Evolutionary conservation across 2,797 vertebrate genomes (phyloP).

Genomic region (Sandelia bainsii): DNA sequence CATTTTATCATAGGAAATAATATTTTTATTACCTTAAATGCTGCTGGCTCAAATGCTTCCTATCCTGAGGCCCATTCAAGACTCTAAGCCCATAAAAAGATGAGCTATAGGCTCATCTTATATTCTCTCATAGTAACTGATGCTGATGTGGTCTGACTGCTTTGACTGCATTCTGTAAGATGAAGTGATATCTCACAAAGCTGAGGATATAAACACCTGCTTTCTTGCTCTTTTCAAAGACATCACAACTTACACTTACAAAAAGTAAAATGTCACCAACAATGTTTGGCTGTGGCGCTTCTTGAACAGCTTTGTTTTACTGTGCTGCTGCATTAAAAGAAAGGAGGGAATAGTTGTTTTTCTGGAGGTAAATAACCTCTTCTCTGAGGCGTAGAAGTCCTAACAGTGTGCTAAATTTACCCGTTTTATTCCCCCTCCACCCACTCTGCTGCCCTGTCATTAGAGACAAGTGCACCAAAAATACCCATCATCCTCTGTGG

Average conservation of each 20-base stretch:
- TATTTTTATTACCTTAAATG: slow-evolving; percentile 38
- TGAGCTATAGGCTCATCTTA: slow-evolving; percentile 25
- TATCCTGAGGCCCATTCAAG: slow-evolving; percentile 17
- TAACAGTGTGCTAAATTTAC: slow-evolving; percentile 80
- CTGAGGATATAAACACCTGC: slow-evolving; percentile 59
- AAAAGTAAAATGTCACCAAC: slow-evolving; percentile 59
- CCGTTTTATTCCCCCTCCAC: slow-evolving; percentile 72
- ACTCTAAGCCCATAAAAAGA: slow-evolving; percentile 36
- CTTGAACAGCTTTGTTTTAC: slow-evolving; percentile 39
- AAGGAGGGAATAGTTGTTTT: slow-evolving; percentile 48
- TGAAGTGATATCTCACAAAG: slow-evolving; percentile 54
- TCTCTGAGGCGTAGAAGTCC: slow-evolving; percentile 61
- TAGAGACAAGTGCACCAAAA: slow-evolving; percentile 81
- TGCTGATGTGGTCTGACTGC: slow-evolving; percentile 54
- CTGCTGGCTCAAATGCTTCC: not conserved
- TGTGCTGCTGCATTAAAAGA: slow-evolving; percentile 45
- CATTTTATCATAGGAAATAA: slow-evolving; percentile 17
- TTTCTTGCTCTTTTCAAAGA: slow-evolving; percentile 54
- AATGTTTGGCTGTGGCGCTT: slow-evolving; percentile 42
- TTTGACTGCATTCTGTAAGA: slow-evolving; percentile 45
- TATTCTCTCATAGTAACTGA: slow-evolving; percentile 37
- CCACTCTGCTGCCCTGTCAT: slow-evolving; percentile 78
- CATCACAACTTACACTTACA: slow-evolving; percentile 54
- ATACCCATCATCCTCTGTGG: slow-evolving; percentile 75
- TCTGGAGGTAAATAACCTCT: slow-evolving; percentile 53